Evolutionary conservation across 2,888 invertebrate species (phyloP).

Genomic region (Tenodera sinensis): DNA sequence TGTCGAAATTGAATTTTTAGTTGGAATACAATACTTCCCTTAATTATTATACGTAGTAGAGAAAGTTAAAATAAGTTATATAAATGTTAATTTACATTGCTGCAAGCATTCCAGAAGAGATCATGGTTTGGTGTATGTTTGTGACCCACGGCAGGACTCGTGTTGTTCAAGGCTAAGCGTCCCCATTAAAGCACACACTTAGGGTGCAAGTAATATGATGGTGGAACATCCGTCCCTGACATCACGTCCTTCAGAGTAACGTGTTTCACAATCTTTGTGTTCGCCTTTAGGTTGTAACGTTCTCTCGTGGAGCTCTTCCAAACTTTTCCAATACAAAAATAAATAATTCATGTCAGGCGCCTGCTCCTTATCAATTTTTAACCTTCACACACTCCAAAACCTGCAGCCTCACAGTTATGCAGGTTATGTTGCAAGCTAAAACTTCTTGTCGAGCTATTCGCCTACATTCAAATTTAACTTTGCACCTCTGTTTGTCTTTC

Average conservation of each 20-base stretch:
- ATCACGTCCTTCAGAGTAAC: background rate
- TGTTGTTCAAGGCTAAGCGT: background rate
- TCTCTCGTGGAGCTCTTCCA: background rate
- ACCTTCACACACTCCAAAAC: background rate
- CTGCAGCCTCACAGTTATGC: background rate
- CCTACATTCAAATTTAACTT: background rate
- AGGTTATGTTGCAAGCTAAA: background rate
- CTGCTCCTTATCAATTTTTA: background rate
- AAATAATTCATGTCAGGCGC: background rate
- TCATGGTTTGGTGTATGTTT: too few relatives aligned
- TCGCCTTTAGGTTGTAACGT: background rate
- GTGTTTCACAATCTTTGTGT: background rate
- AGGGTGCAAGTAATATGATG: background rate
- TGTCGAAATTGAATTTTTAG: too few relatives aligned
- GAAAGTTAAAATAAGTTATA: too few relatives aligned
- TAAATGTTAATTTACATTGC: too few relatives aligned
- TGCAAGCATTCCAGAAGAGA: too few relatives aligned
- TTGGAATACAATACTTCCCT: too few relatives aligned
- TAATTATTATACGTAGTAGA: too few relatives aligned
- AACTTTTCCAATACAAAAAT: background rate
- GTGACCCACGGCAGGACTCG: too few relatives aligned
- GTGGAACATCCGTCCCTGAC: background rate
- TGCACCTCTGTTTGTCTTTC: background rate
- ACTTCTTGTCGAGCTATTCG: background rate
- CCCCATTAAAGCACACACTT: background rate